phyloP scores from a whole-genome alignment of 2,113 vertebrate genomes.

The Cavia porcellus region DNA sequence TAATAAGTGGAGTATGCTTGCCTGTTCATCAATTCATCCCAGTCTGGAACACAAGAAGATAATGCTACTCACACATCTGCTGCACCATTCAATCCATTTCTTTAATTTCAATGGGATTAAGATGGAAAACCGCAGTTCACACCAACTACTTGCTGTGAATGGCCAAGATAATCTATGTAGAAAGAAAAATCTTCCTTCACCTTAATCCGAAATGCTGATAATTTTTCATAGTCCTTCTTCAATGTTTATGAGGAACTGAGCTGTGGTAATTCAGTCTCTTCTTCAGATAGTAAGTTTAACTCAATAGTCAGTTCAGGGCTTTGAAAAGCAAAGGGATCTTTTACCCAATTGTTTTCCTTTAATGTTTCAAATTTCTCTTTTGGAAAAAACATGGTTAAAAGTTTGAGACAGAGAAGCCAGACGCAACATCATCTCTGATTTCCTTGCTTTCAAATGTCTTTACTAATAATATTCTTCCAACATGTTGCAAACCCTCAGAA shows the following conservation, averaged over 20 bases:
- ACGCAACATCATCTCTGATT: conserved; percentile 39
- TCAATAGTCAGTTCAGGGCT: conserved; percentile 22
- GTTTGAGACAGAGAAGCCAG: conserved; percentile 49
- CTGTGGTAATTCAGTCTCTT: conserved; percentile 54
- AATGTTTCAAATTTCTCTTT: conserved; percentile 60
- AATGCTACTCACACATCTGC: neutral
- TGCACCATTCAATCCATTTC: neutral
- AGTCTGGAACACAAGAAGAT: conserved; percentile 22
- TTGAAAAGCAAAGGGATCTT: conserved; percentile 63
- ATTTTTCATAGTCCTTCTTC: neutral
- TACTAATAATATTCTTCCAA: conserved; percentile 45
- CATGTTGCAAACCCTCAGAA: conserved; percentile 49
- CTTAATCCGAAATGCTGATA: conserved; percentile 53
- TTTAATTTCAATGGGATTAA: neutral
- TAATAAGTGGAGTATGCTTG: conserved; percentile 36
- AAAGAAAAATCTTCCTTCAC: conserved; percentile 49
- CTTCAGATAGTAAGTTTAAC: conserved; percentile 32
- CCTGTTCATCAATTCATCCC: conserved; percentile 51
- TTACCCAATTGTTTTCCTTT: conserved; percentile 52
- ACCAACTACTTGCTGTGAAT: neutral
- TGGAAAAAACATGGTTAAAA: conserved; percentile 64
- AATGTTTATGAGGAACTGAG: neutral
- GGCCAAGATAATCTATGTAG: neutral
- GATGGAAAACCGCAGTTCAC: neutral
- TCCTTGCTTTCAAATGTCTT: conserved; percentile 52